phyloP scores from a whole-genome alignment of 1,140 invertebrate species.

The Cephus cinctus region DNA sequence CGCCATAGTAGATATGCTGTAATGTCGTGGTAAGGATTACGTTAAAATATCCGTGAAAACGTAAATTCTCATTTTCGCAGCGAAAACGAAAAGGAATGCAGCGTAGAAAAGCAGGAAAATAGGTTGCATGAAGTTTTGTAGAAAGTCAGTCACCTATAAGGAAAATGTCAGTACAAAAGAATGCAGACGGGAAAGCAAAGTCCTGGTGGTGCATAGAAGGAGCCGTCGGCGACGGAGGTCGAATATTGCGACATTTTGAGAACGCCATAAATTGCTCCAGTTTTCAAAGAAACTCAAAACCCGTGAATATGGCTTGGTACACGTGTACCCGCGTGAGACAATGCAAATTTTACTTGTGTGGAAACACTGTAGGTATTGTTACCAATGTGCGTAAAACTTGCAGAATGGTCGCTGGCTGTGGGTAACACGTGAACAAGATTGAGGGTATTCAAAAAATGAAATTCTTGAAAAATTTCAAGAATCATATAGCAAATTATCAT shows the following conservation, averaged over 20 bases:
- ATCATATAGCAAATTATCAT: no score
- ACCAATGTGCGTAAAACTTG: no score
- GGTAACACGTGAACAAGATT: no score
- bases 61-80: slow-evolving; percentile 31
- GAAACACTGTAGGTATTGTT: neutral
- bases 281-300: slow-evolving; percentile 41
- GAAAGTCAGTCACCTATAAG: no score
- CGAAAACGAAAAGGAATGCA: slow-evolving; percentile 14
- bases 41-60: no score
- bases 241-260: slow-evolving; percentile 38
- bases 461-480: no score
- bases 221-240: slow-evolving; percentile 19
- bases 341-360: slow-evolving; percentile 41
- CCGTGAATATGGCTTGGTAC: no score
- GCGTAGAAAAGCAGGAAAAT: slow-evolving; percentile 21
- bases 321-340: slow-evolving; percentile 30
- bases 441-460: no score
- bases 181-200: neutral
- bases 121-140: no score
- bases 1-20: no score
- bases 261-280: slow-evolving; percentile 50
- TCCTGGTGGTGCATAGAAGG: neutral
- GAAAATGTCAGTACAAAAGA: neutral
- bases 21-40: no score
- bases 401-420: no score